These are phyloP conservation scores for Yponomeuta sedellus DNA, from an alignment of 2,888 invertebrate genomes.

Conservation along the genomic window DNA sequence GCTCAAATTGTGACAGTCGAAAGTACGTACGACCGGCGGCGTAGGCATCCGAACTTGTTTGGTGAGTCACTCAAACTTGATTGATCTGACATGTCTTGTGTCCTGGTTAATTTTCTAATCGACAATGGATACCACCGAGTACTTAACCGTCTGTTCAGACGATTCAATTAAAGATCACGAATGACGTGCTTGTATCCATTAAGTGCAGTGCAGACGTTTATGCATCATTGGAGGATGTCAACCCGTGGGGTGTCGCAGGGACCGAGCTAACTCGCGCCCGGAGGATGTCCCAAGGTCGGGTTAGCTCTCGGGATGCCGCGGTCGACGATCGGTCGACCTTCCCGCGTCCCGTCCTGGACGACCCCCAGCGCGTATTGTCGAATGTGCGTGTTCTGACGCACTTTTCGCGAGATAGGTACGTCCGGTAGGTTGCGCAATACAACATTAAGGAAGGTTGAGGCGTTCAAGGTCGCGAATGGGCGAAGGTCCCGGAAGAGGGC, in stretches of 20 bases:
- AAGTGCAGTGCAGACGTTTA: conserved; percentile 14
- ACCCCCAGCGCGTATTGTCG: conserved; percentile 22
- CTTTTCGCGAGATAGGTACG: neutral
- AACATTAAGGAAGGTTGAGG: conserved; percentile 71
- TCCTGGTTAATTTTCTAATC: neutral
- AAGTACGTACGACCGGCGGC: neutral
- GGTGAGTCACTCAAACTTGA: neutral
- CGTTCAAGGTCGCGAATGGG: conserved; percentile 70
- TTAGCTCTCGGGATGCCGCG: conserved; percentile 40
- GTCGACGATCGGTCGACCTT: conserved; percentile 56
- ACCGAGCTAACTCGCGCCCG: conserved; percentile 35
- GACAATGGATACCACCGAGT: neutral
- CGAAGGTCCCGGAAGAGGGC: conserved; percentile 71
- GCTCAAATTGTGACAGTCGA: neutral
- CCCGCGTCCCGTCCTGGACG: conserved; percentile 29
- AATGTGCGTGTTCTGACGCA: neutral
- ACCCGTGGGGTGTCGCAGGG: conserved; percentile 37
- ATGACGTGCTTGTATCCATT: neutral
- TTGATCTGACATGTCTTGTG: conserved; percentile 1
- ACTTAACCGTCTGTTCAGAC: neutral
- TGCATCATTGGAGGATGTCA: conserved; percentile 37
- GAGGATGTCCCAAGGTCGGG: conserved; percentile 61
- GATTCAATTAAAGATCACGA: neutral
- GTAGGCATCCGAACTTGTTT: neutral
- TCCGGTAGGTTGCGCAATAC: conserved; percentile 50